Conservation (phyloP, 2,888 invertebrate species). For the Acanthopleura granulata region DNA sequence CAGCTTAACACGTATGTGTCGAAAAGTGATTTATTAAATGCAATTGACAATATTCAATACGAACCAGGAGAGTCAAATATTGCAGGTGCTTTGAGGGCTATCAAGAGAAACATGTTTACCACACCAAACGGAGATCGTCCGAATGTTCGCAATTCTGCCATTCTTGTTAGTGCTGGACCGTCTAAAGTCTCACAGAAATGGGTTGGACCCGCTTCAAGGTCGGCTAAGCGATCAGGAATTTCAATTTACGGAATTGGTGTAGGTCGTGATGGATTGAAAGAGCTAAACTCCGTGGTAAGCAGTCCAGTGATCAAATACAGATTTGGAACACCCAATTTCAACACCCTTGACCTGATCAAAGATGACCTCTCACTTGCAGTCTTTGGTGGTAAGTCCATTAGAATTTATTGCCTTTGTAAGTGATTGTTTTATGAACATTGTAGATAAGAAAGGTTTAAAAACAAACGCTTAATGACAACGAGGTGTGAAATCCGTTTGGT, state of each 20-base stretch:
- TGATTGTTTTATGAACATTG: no score
- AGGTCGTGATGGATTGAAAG: constrained; percentile 19
- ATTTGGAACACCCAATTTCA: constrained; percentile 33
- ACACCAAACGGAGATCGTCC: background rate
- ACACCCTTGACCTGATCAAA: constrained; percentile 28
- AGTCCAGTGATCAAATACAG: constrained; percentile 31
- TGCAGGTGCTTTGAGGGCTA: background rate
- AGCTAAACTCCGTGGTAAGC: constrained; percentile 31
- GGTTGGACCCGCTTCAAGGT: constrained; percentile 30
- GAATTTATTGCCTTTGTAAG: no score
- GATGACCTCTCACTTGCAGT: constrained; percentile 24
- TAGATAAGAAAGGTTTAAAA: no score
- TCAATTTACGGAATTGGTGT: background rate
- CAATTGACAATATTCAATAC: background rate
- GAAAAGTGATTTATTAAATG: constrained; percentile 21
- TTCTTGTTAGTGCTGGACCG: constrained; percentile 14
- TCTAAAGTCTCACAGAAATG: constrained; percentile 32
- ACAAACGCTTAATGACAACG: no score
- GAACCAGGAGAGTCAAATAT: background rate
- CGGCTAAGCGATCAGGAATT: background rate
- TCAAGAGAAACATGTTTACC: background rate
- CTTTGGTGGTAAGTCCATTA: constrained; percentile 34
- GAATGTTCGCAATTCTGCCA: background rate
- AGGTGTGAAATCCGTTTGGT: no score
- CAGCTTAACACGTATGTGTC: constrained; percentile 30